A percentile compares a stretch with the other conserved stretches of the same genome.
These are phyloP conservation scores for Archaeoteleia sp. DNA, from an alignment of 2,888 invertebrate genomes.

Conservation along the genomic window DNA sequence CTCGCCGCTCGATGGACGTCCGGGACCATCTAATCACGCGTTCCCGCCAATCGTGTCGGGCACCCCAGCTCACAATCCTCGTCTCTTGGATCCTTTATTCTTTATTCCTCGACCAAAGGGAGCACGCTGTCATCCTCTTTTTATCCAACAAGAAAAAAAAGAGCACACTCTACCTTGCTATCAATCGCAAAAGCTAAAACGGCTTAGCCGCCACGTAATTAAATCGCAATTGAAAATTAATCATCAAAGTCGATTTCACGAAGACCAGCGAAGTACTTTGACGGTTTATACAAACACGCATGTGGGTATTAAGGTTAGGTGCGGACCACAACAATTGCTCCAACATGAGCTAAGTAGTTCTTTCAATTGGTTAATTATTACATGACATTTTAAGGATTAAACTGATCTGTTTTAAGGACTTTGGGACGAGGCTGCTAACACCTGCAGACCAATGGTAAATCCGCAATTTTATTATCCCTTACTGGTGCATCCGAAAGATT, in stretches of 20 bases:
- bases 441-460: slow-evolving; percentile 53
- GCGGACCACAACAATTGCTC: no score
- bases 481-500: slow-evolving; percentile 64
- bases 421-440: no score
- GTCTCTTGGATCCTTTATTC: slow-evolving; percentile 40
- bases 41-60: slow-evolving; percentile 69
- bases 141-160: slow-evolving; percentile 49
- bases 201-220: slow-evolving; percentile 67
- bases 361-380: no score
- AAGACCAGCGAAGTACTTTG: no score
- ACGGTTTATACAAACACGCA: no score
- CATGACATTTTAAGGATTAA: no score
- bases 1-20: slow-evolving; percentile 65
- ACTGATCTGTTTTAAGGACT: no score
- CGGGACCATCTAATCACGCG: slow-evolving; percentile 72
- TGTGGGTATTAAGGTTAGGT: no score
- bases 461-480: slow-evolving; percentile 71
- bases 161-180: no score
- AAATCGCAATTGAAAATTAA: slow-evolving; percentile 71
- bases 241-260: slow-evolving; percentile 66
- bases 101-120: slow-evolving; percentile 44
- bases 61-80: slow-evolving; percentile 53
- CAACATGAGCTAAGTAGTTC: no score
- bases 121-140: slow-evolving; percentile 51
- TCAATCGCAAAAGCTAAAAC: slow-evolving; percentile 25